Base-by-base conservation (phyloP, 2,888 invertebrate genomes). In the Lissonota sp. region DNA sequence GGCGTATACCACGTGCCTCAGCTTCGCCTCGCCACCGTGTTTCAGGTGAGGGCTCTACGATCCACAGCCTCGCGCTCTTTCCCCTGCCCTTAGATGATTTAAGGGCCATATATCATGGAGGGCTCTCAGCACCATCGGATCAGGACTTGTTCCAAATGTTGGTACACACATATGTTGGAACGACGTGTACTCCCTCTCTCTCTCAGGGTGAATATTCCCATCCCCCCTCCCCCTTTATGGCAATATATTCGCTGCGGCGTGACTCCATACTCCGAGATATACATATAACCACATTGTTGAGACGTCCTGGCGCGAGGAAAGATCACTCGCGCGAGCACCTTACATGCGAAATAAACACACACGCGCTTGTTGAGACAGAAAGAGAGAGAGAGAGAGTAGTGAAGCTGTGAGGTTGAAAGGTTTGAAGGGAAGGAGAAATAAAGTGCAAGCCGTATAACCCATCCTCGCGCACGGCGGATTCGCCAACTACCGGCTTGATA, bases 21-120 rank as follows among this genome's bases (percentile, higher is more conserved):
- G 80, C 79, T 73, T 12, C 66, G 58, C 71, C 70, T 75, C 76
- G 83, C 67, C 86, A 67, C 85, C 80, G 84, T 86, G 87, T 84
- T 88, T 87, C 86, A 88, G 86, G 86, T 87, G 85, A 88, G 88
- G 87, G 88, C 89, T 26, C 90, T 88, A 89, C 90, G 85, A 88
- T 88, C 89, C 88, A 88, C 89, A 88, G 26, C 26, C 26, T 26
- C 26, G 26, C 26, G 26, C 26, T 26, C 26, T 3, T 26, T 1
- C 26, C 26, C 26, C 26, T 26, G 26, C 26, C 26, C 26, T 26
- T 79, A 83, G 89, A 92, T 92, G 92, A 92, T 92, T 92, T 92
- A 92, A 89, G 90, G 90, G 87, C 91, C 91, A 91, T 92, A 92
- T 92, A 91, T 92, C 90, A 92, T 87, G 58, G 58, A 80, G 86